These are phyloP conservation scores for Danio tinwini DNA, from an alignment of 2,797 vertebrate species.

Conservation along the genomic window DNA sequence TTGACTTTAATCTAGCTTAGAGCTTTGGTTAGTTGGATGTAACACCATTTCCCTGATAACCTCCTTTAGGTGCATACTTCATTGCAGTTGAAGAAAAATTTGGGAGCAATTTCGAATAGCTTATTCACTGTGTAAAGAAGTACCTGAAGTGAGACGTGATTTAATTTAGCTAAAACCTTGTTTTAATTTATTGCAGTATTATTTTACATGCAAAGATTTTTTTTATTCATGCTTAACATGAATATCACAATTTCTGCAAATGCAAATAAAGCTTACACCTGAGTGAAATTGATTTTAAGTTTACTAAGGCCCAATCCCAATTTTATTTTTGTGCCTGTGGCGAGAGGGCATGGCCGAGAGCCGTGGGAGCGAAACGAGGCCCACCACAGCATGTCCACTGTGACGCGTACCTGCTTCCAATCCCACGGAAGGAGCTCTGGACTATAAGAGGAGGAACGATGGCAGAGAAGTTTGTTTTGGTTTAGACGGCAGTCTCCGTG, in stretches of 20 bases:
- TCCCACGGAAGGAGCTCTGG: no score
- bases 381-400: no score
- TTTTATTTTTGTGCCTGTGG: no score
- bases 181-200: not conserved
- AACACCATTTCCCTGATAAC: not conserved
- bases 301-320: no score
- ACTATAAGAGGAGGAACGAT: no score
- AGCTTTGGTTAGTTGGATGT: conserved; percentile 34
- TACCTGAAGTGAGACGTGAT: not conserved
- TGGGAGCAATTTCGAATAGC: not conserved
- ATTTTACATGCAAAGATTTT: not conserved
- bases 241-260: not conserved
- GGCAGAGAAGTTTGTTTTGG: no score
- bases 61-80: not conserved
- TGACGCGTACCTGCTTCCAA: no score
- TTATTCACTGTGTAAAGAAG: not conserved
- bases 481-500: no score
- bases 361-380: no score
- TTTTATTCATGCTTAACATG: no score
- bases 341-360: no score
- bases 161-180: not conserved
- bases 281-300: not conserved
- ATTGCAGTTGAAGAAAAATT: conserved; percentile 3
- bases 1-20: conserved; percentile 46
- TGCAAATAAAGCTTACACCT: not conserved